Evolutionary conservation across 1,140 invertebrate genomes (phyloP).

Genomic region (Heliconius congener): DNA sequence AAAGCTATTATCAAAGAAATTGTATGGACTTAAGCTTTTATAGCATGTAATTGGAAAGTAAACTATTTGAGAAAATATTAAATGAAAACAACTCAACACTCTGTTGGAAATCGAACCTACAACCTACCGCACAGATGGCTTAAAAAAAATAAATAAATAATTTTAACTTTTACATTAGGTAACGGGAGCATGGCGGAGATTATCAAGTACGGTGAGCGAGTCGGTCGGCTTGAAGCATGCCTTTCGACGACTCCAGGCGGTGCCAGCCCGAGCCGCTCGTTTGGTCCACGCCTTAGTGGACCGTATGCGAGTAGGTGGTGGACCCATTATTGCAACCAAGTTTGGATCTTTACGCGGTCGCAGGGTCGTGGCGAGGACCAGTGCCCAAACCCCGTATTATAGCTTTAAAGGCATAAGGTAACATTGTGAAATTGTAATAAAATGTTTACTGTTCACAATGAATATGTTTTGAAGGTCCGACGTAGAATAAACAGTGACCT

Average conservation of each 20-base stretch:
- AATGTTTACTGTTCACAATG: not conserved
- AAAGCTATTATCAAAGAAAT: no score
- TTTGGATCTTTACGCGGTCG: slow-evolving; percentile 80
- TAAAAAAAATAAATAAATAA: not conserved
- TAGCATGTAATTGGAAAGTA: no score
- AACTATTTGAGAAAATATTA: no score
- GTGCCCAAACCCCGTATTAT: slow-evolving; percentile 79
- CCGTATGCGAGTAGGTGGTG: slow-evolving; percentile 78
- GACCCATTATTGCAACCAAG: slow-evolving; percentile 69
- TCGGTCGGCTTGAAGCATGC: slow-evolving; percentile 74
- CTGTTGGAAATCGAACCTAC: no score
- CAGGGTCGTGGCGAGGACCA: slow-evolving; percentile 78
- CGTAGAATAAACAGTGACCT: not conserved
- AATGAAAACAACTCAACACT: no score
- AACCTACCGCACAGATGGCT: no score
- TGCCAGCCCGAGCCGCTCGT: slow-evolving; percentile 71
- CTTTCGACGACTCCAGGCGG: slow-evolving; percentile 68
- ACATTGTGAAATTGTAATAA: slow-evolving; percentile 8
- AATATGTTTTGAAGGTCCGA: not conserved
- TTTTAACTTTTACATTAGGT: slow-evolving; percentile 49
- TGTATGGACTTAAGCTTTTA: no score
- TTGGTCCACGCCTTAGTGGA: slow-evolving; percentile 77
- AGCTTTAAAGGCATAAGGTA: slow-evolving; percentile 83
- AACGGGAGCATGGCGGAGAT: slow-evolving; percentile 75
- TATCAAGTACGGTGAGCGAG: slow-evolving; percentile 76